Conservation (phyloP, 2,888 invertebrate species). For the Diarsia mendica region DNA sequence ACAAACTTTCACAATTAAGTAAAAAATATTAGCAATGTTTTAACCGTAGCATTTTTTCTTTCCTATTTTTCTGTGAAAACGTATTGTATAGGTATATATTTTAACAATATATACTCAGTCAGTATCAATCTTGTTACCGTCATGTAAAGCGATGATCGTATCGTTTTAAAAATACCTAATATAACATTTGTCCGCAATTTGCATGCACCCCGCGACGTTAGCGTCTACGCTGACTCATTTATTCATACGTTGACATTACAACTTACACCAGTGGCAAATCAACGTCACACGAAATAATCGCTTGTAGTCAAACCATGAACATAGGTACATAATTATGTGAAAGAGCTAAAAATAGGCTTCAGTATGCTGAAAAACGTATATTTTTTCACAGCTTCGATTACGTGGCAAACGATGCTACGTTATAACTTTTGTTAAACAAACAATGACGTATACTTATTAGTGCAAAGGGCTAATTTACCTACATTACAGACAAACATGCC, state of each 20-base stretch:
- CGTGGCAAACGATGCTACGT: not conserved
- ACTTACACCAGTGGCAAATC: slow-evolving; percentile 65
- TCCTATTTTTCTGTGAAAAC: slow-evolving; percentile 38
- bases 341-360: slow-evolving; percentile 27
- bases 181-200: slow-evolving; percentile 59
- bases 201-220: slow-evolving; percentile 57
- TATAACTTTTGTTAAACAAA: slow-evolving; percentile 1
- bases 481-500: not conserved
- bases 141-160: slow-evolving; percentile 58
- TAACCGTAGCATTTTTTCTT: slow-evolving; percentile 18
- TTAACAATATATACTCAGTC: not conserved
- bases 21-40: not conserved
- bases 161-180: slow-evolving; percentile 58
- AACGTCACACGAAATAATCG: slow-evolving; percentile 59
- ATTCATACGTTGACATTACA: slow-evolving; percentile 66
- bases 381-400: slow-evolving; percentile 11
- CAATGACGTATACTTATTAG: not conserved
- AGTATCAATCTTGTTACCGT: slow-evolving; percentile 55
- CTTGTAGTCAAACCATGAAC: slow-evolving; percentile 4
- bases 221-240: slow-evolving; percentile 68
- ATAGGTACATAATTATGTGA: slow-evolving; percentile 34
- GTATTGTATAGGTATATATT: slow-evolving; percentile 16
- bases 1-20: not conserved
- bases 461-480: not conserved
- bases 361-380: not conserved